Conservation (phyloP, 2,113 vertebrate species). For the Piprites chloris region DNA sequence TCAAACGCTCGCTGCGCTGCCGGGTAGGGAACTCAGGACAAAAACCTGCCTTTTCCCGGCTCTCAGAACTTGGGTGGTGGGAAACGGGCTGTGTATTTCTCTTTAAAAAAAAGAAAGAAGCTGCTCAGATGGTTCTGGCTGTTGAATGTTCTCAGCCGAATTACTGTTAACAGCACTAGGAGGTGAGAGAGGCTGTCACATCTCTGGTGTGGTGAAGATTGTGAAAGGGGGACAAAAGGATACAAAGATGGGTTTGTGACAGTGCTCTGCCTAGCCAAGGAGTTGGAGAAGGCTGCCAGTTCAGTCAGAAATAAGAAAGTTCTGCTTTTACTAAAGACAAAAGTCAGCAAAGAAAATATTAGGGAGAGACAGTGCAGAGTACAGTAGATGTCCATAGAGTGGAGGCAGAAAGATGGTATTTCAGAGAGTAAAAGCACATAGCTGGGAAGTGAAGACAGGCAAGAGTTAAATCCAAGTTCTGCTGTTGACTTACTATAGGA, state of each 20-base stretch:
- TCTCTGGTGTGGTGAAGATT: neutral
- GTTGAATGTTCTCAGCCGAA: neutral
- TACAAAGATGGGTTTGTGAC: neutral
- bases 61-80: neutral
- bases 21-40: slow-evolving; percentile 73
- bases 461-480: neutral
- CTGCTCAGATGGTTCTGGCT: neutral
- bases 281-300: neutral
- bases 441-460: neutral
- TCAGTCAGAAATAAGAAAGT: neutral
- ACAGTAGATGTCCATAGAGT: neutral
- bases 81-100: neutral
- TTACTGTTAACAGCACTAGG: neutral
- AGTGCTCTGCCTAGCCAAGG: neutral
- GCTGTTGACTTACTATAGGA: neutral
- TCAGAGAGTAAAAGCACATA: neutral
- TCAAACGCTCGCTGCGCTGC: slow-evolving; percentile 96
- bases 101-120: neutral
- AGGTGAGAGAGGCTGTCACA: neutral
- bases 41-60: neutral
- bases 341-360: neutral
- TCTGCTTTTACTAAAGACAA: neutral
- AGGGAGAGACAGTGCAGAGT: neutral
- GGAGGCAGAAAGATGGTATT: neutral
- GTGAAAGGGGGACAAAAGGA: neutral